These are phyloP conservation scores for Lates calcarifer DNA, from an alignment of 2,113 vertebrate species.

Conservation along the genomic window DNA sequence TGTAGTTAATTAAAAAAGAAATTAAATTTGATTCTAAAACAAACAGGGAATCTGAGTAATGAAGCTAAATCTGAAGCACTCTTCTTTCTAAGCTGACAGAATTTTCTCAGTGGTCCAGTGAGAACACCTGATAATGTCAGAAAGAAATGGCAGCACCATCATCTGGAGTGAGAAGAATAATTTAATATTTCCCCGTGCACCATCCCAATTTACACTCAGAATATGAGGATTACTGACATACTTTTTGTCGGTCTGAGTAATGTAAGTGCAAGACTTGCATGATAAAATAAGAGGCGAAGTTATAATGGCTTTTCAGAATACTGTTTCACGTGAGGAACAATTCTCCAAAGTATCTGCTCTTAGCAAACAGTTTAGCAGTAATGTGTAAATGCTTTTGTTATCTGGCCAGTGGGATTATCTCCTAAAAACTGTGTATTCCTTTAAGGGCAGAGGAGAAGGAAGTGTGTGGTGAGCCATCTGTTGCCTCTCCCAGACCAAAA, in stretches of 20 bases:
- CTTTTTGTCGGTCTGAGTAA: not conserved
- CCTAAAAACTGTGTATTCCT: slow-evolving; percentile 22
- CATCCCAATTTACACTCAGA: slow-evolving; percentile 22
- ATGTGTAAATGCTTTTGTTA: slow-evolving; percentile 5
- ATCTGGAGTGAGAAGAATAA: not conserved
- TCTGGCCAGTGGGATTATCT: slow-evolving; percentile 24
- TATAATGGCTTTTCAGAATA: not conserved
- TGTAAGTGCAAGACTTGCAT: slow-evolving; percentile 5
- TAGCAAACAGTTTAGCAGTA: not conserved
- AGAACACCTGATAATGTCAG: not conserved
- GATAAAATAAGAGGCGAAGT: not conserved
- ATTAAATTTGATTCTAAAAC: slow-evolving; percentile 5
- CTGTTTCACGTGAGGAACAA: not conserved
- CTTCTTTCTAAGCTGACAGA: not conserved
- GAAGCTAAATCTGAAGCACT: slow-evolving; percentile 9
- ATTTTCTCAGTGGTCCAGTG: not conserved
- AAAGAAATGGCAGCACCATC: slow-evolving; percentile 14
- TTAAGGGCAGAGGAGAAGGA: slow-evolving; percentile 8
- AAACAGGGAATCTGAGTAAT: not conserved
- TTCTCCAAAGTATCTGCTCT: not conserved
- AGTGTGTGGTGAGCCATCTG: slow-evolving; percentile 42
- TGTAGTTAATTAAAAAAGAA: slow-evolving; percentile 38
- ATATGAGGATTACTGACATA: not conserved
- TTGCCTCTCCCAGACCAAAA: slow-evolving; percentile 50
- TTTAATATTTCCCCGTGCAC: slow-evolving; percentile 11